Evolutionary conservation across 2,888 invertebrate species (phyloP), one percentile per base, ranked within the genome.

Genomic region (Microctonus hyperodae): DNA sequence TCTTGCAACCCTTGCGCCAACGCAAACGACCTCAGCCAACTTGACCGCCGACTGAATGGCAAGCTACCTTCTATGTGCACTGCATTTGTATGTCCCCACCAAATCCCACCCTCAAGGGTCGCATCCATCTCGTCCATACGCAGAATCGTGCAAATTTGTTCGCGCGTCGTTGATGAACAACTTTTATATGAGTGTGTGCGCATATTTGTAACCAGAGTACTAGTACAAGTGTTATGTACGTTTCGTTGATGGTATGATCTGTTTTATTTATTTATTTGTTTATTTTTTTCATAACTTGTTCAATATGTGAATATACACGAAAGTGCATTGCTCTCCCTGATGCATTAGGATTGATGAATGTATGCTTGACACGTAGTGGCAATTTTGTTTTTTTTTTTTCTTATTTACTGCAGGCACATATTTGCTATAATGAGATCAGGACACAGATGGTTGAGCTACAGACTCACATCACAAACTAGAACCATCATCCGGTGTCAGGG

Each of bases 91-190:
- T 16, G 16, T 25, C 16, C 48, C 10, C 56, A 22, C 37, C 35
- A 16, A 35, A 50, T 57, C 33, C n/a, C 35, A 50, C 23, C 35
- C 16, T 16, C 48, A 9, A 33, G 16, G 37, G 23, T 23, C 28
- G 25, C 53, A 33, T 55, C 69, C 65, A 65, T 64, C 68, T 67
- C 65, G 63, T 69, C 67, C 65, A 51, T 66, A 70, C 70, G 70
- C 70, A 70, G 72, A 73, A 72, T 72, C 69, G 69, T 72, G 69
- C 69, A 70, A 69, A 73, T 65, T 59, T 67, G 68, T 70, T 70
- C 64, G 64, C 67, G 58, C 68, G 44, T 44, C 55, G 16, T 57
- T 31, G 37, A 51, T 56, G n/a, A 58, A 57, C 58, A 57, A 62
- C 62, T 62, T 22, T 16, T 53, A 20, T 28, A 33, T 7, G 23